Evolutionary conservation across 2,113 vertebrate species (phyloP), one percentile per base, ranked within the genome.

Genomic region (Actenoides hombroni): DNA sequence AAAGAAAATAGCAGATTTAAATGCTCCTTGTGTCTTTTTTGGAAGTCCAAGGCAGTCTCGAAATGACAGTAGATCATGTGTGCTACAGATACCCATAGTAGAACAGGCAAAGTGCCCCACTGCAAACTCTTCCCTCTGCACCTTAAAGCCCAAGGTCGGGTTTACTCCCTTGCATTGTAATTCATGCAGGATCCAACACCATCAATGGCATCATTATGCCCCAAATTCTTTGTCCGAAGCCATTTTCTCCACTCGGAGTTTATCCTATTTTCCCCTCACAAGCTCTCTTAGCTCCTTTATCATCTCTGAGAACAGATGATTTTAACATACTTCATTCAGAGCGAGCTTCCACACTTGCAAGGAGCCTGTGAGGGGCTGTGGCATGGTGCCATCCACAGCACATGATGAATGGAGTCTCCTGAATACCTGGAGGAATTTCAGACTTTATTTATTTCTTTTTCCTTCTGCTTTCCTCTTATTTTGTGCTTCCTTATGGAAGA

Each of bases 341-440:
- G 54, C 90, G 39, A 46, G 5, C 82, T 61, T 85, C 63, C 33
- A 15, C 0, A 0, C 60, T 88, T 51, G 54, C 61, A 92, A 42
- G 25, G 31, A 87, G 14, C 39, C 68, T 64, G 54, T 2, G 6
- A 82, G 40, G 49, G 25, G 24, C 49, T 49, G 21, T 83, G 67
- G 61, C 75, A 60, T 0, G 0, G 10, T 87, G 85, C 63, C 76
- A 82, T 42, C 25, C 53, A 33, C 13, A 74, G 46, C 1, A 1
- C 28, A 14, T n/a, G 59, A 84, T 9, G 15, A 81, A 39, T 76
- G 42, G 46, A 91, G 18, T 31, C 80, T 75, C 31, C 44, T 11
- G 40, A 84, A 19, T 40, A 88, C 57, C 68, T 92, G 33, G 42
- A 92, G 59, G 28, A 33, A 78, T 95, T 85, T 92, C 69, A 80